Percentiles rank a stretch among this genome's conserved stretches.
Evolutionary conservation across 1,140 invertebrate species (phyloP).

Genomic region (Aphelenchoides besseyi): DNA sequence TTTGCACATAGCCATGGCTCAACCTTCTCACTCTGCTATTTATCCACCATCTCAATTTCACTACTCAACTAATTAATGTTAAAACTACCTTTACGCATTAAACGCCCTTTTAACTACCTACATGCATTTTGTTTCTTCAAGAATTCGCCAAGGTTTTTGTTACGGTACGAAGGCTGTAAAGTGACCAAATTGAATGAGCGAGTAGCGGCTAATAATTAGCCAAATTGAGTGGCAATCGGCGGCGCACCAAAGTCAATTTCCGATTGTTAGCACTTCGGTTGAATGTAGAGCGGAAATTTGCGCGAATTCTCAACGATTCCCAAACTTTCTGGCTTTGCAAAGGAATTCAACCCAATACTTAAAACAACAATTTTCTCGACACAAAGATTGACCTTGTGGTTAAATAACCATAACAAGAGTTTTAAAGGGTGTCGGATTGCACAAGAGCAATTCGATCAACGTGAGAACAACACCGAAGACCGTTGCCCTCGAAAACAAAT

Average conservation of each 20-base stretch:
- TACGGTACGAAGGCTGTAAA: too few species aligned
- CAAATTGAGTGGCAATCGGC: constrained; percentile 14
- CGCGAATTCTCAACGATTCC: not conserved
- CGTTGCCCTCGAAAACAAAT: too few species aligned
- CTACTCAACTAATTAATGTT: constrained; percentile 2
- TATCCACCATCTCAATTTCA: constrained; percentile 3
- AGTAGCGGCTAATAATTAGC: constrained; percentile 11
- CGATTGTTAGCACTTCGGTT: not conserved
- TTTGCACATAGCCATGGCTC: not conserved
- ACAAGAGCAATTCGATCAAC: too few species aligned
- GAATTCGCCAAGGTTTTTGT: too few species aligned
- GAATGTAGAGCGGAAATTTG: not conserved
- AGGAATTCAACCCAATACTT: not conserved
- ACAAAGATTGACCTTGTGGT: too few species aligned
- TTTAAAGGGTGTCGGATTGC: too few species aligned
- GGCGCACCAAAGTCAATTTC: not conserved
- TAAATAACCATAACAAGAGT: too few species aligned
- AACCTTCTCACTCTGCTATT: not conserved
- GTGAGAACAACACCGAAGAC: too few species aligned
- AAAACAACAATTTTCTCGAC: not conserved
- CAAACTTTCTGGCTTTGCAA: not conserved
- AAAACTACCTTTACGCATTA: not conserved
- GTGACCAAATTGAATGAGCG: constrained; percentile 3
- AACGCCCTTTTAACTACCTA: too few species aligned
- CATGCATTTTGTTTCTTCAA: not conserved